Evolutionary conservation across 1,140 invertebrate genomes (phyloP).

Genomic region (Zophobas atratus): DNA sequence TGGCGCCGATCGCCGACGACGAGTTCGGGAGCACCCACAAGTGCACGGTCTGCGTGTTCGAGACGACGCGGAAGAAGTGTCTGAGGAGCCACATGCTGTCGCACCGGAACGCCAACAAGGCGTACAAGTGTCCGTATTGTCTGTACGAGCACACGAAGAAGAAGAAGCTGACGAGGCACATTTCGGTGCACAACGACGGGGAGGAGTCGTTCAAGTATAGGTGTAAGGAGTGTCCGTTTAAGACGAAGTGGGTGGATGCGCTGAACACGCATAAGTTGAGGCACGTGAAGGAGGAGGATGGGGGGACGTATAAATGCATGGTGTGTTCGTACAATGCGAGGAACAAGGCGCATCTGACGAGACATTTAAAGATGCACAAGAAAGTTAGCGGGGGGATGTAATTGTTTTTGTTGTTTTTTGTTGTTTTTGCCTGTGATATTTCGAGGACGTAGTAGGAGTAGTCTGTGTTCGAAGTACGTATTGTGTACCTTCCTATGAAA

Average conservation of each 20-base stretch:
- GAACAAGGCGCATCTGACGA: conserved; percentile 19
- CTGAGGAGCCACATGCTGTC: conserved; percentile 33
- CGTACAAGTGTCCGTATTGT: conserved; percentile 27
- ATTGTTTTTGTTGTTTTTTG: neutral
- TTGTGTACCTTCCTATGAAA: no score
- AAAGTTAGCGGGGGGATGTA: conserved; percentile 3
- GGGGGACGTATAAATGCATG: conserved; percentile 24
- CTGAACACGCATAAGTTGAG: conserved; percentile 33
- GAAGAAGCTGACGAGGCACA: conserved; percentile 19
- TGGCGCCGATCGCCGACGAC: neutral
- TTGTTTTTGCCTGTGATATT: conserved; percentile 28
- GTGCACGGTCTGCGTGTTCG: conserved; percentile 25
- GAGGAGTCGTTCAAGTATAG: conserved; percentile 24
- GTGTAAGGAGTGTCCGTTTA: conserved; percentile 28
- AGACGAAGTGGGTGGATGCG: conserved; percentile 27
- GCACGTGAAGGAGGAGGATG: conserved; percentile 28
- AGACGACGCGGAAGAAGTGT: conserved; percentile 28
- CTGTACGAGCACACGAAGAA: conserved; percentile 25
- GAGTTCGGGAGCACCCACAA: conserved; percentile 28
- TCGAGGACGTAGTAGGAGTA: neutral
- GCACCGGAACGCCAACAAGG: conserved; percentile 20
- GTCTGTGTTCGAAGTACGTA: no score
- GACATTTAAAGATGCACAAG: conserved; percentile 30
- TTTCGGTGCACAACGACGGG: conserved; percentile 18
- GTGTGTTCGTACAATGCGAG: conserved; percentile 28